Evolutionary conservation across 2,113 vertebrate genomes (phyloP), one percentile per base, ranked within the genome.

Genomic region (Thomomys bottae): DNA sequence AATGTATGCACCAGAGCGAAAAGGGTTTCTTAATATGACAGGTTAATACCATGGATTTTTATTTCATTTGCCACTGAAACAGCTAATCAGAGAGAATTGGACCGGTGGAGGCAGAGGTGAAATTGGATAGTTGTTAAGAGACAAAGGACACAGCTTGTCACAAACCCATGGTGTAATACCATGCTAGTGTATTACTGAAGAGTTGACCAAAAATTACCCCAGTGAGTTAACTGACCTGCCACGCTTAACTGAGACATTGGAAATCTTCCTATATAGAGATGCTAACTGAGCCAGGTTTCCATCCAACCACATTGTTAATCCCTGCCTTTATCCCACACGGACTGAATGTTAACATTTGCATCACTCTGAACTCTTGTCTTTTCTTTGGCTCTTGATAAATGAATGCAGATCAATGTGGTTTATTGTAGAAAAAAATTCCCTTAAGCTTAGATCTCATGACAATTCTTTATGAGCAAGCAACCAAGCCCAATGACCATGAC

Each of bases 21-120:
- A 96, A 94, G 59, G 72, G 88, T 87, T 96, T 89, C 92, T 93
- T 94, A 91, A 68, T 88, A 66, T 26, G 68, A 93, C 96, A 84
- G 89, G 93, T 93, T 96, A 94, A 92, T 94, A 94, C 87, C 90
- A 87, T 76, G 38, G 36, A 92, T 94, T 82, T 88, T 79, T 91
- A 94, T 95, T 81, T 89, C 91, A 67, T 71, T 87, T 93, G 72
- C 84, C 68, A 96, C 36, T 92, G 93, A 96, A 95, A 96, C 59
- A 93, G 76, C 91, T 96, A 94, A 94, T 2, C 92, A 90, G 54
- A 91, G 85, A 71, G 76, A 92, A 63, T 2, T 95, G 84, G 81
- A 94, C 36, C 32, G 36, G 61, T 80, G 59, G 49, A 88, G 89
- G 7, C 63, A 66, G 68, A 95, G 54, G n/a, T 80, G 3, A 21